Base-by-base conservation (phyloP, 2,888 invertebrate genomes). In the Ichneumoninae sp. region DNA sequence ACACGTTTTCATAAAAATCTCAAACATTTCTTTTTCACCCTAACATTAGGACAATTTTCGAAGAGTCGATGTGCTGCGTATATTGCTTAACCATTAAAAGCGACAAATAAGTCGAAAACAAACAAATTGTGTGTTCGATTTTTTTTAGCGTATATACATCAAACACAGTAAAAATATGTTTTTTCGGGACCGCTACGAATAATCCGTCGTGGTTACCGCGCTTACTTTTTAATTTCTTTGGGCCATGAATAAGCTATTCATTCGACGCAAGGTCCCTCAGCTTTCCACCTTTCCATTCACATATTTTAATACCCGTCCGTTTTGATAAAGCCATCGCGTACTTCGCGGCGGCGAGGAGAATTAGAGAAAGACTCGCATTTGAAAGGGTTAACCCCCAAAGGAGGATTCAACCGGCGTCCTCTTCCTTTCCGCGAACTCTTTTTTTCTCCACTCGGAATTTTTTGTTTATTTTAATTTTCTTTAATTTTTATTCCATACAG, bases 321-420 rank as follows among this genome's bases (percentile, higher is more conserved):
- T 60, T 60, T 72, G 44, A 57, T 16, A 62, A 62, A 74, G 30
- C 19, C n/a, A 33, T 47, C 19, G 47, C 74, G 54, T 74, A 47
- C 75, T 75, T 75, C 47, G 44, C 54, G 69, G n/a, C 66, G 50
- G 5, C 7, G 54, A 40, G 16, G 13, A 70, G 70, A 57, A 26
- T 22, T 4, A 30, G 36, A 40, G 66, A 26, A 69, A 80, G 66
- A 40, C 40, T 78, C 33, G 40, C 44, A 65, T 50, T 62, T 47
- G 19, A 74, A 62, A 47, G 47, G 47, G 47, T 30, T 57, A 47
- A 47, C n/a, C n/a, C 60, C 19, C 44, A 6, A 26, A 2, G 75
- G 60, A 60, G 62, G 74, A 74, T 62, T 62, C 62, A 62, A 26
- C 57, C 26, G 26, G 54, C 40, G 62, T 22, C n/a, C 22, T 62